A percentile compares a stretch with the other conserved stretches of the same genome.
Evolutionary conservation across 2,888 invertebrate genomes (phyloP).

Genomic region (Synergus gifuensis): DNA sequence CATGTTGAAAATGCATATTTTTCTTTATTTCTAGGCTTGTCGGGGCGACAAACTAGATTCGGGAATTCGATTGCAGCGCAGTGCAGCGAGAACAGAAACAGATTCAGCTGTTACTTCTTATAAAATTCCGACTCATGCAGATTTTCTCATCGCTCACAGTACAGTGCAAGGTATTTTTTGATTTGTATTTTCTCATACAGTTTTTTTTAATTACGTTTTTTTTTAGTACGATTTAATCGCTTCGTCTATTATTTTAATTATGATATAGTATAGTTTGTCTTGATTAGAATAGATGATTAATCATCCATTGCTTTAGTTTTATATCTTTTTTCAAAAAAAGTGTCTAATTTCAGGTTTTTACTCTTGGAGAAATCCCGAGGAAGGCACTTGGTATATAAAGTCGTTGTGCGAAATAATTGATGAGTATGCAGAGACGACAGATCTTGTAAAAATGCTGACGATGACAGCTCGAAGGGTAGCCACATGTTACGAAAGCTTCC

Average conservation of each 20-base stretch:
- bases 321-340: background rate
- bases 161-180: slow-evolving; percentile 79
- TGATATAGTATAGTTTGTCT: too few species aligned
- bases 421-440: slow-evolving; percentile 76
- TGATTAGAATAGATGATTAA: too few species aligned
- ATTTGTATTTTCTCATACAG: too few species aligned
- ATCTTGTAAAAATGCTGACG: slow-evolving; percentile 80
- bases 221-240: too few species aligned
- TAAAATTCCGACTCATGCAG: slow-evolving; percentile 80
- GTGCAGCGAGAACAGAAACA: slow-evolving; percentile 66
- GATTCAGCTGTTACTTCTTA: slow-evolving; percentile 71
- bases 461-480: slow-evolving; percentile 78
- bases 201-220: too few species aligned
- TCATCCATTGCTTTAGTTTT: too few species aligned
- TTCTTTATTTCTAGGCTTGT: slow-evolving; percentile 77
- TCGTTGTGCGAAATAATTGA: slow-evolving; percentile 79
- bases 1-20: background rate
- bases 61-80: slow-evolving; percentile 72
- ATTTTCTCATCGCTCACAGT: slow-evolving; percentile 81
- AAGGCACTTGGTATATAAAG: slow-evolving; percentile 82
- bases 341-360: slow-evolving; percentile 77
- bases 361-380: slow-evolving; percentile 79
- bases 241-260: too few species aligned
- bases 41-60: slow-evolving; percentile 77
- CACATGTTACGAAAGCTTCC: slow-evolving; percentile 78